These are phyloP conservation scores for Crotophaga sulcirostris DNA, from an alignment of 2,113 vertebrate species.

Conservation along the genomic window DNA sequence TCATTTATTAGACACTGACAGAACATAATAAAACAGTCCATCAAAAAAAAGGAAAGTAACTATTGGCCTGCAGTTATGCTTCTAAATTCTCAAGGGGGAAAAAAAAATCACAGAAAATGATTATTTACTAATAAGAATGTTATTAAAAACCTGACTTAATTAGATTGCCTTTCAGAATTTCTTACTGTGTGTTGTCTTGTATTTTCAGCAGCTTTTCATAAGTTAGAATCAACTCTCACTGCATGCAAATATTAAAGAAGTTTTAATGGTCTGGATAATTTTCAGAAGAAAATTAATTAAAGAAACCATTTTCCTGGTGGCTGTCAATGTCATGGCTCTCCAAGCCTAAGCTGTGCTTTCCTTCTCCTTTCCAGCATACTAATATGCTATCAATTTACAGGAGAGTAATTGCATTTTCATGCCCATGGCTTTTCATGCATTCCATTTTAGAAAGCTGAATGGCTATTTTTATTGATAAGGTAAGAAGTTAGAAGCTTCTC, in stretches of 20 bases:
- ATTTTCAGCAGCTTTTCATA: neutral
- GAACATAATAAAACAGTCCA: neutral
- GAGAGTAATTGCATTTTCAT: conserved; percentile 59
- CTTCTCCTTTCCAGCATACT: conserved; percentile 46
- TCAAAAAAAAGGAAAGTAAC: neutral
- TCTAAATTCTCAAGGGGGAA: neutral
- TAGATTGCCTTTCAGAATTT: conserved; percentile 9
- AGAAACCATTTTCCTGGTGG: conserved; percentile 60
- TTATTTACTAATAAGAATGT: conserved; percentile 1
- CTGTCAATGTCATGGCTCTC: conserved; percentile 60
- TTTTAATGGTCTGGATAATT: conserved; percentile 54
- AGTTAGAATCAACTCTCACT: neutral
- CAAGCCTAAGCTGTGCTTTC: conserved; percentile 1
- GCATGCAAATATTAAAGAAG: conserved; percentile 29
- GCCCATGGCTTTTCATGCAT: conserved; percentile 31
- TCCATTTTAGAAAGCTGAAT: conserved; percentile 1
- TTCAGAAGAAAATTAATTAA: conserved; percentile 71
- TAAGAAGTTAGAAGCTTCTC: neutral
- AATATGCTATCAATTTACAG: conserved; percentile 44
- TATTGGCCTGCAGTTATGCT: neutral
- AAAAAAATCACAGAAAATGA: neutral
- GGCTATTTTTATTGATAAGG: conserved; percentile 38
- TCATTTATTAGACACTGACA: neutral
- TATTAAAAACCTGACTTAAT: neutral
- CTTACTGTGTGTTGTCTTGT: neutral